Conservation (phyloP, 2,113 vertebrate species). For the Indicator indicator region DNA sequence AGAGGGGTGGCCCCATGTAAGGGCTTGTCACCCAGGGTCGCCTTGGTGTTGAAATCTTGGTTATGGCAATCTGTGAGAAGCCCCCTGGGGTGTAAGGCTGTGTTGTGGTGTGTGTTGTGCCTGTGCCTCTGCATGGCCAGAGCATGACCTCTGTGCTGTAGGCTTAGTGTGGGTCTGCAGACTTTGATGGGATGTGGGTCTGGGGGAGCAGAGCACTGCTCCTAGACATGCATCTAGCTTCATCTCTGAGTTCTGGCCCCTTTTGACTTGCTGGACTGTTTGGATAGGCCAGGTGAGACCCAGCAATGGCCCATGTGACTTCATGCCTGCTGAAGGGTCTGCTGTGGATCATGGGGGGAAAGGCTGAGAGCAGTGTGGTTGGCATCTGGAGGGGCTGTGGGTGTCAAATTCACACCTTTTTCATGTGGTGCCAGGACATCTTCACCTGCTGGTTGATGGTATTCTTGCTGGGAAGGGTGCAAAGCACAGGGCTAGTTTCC, state of each 20-base stretch:
- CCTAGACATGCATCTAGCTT: accelerated
- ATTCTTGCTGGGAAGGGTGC: not conserved
- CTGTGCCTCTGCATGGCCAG: not conserved
- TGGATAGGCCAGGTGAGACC: not conserved
- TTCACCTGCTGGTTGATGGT: not conserved
- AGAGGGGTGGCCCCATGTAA: accelerated
- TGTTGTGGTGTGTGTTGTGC: not conserved
- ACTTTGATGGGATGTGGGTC: not conserved
- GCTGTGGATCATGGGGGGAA: not conserved
- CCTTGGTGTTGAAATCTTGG: not conserved
- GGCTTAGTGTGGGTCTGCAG: not conserved
- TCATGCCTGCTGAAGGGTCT: not conserved
- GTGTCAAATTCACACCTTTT: not conserved
- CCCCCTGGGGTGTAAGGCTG: not conserved
- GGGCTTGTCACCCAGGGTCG: not conserved
- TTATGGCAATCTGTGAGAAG: not conserved
- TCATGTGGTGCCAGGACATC: not conserved
- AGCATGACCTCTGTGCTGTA: not conserved
- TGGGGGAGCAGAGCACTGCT: not conserved
- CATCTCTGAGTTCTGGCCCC: not conserved
- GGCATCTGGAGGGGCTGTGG: not conserved
- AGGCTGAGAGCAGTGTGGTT: not conserved
- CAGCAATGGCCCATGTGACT: accelerated
- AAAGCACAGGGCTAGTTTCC: not conserved
- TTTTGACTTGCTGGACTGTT: not conserved